Percentiles rank a stretch among this genome's conserved stretches.
Conservation (phyloP, 2,888 invertebrate genomes). For the Orthosia gracilis region DNA sequence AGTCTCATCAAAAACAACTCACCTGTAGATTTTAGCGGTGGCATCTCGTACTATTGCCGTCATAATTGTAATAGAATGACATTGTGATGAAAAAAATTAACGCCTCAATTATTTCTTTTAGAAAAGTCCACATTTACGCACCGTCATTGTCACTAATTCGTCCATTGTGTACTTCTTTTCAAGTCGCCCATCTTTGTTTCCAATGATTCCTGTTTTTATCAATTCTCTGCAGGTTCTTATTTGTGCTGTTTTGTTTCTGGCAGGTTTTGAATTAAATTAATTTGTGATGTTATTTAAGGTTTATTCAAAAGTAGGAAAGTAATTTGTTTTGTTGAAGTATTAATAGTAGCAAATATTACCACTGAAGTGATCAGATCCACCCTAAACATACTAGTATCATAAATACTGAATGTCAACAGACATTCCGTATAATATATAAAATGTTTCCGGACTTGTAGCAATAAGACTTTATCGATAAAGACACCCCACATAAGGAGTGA, state of each 20-base stretch:
- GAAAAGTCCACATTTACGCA: constrained; percentile 57
- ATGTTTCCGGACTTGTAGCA: too few relatives aligned
- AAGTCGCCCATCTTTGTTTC: constrained; percentile 57
- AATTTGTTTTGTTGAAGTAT: too few relatives aligned
- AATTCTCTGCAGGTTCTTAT: constrained; percentile 46
- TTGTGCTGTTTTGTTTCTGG: constrained; percentile 38
- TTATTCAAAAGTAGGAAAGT: too few relatives aligned
- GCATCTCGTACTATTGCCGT: background rate
- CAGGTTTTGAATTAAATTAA: constrained; percentile 15
- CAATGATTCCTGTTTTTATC: constrained; percentile 61
- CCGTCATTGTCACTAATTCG: constrained; percentile 64
- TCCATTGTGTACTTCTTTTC: constrained; percentile 62
- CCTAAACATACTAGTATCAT: too few relatives aligned
- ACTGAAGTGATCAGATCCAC: too few relatives aligned
- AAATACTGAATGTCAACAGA: too few relatives aligned
- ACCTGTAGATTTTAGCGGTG: too few relatives aligned
- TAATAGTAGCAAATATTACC: too few relatives aligned
- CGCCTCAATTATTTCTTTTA: constrained; percentile 53
- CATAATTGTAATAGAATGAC: constrained; percentile 44
- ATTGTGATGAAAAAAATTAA: constrained; percentile 47
- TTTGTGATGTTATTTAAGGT: constrained; percentile 1
- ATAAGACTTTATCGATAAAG: too few relatives aligned
- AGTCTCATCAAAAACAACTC: too few relatives aligned
- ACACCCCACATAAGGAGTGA: too few relatives aligned
- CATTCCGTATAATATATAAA: too few relatives aligned